Base-by-base conservation (phyloP, 2,113 vertebrate genomes). In the Empidonax traillii region DNA sequence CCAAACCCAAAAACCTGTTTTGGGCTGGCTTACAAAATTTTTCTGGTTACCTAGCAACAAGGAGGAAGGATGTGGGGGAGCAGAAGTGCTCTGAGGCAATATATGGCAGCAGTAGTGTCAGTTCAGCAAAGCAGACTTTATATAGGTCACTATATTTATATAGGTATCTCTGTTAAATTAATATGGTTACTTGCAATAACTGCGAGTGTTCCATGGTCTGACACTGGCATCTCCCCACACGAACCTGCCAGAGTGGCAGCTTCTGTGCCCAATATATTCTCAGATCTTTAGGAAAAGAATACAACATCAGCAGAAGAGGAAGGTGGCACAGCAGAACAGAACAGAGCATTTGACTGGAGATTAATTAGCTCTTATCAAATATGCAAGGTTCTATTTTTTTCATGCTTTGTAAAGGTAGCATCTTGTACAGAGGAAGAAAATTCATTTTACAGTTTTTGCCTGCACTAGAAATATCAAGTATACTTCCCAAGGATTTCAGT, bases 141-240 rank as follows among this genome's bases (percentile, higher is more conserved):
- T 95, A 46, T 73, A 96, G 52, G 85, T 87, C n/a, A 8, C 72
- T 87, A 59, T 24, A 43, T 94, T 97, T 81, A 61, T 95, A 35
- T 22, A 49, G 41, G 28, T 87, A 61, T 23, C 41, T 94, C 82
- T 97, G 82, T 95, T 92, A 96, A 96, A 97, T 94, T 75, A 88
- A 83, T 74, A 44, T 15, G 68, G 18, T 14, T 69, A 44, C 72
- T 62, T 87, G 87, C 77, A 97, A 8, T 79, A 80, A 77, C 95
- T 96, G 76, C 2, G 2, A 68, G 52, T 66, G 66, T 93, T 96
- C 78, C 3, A 1, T 28, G 51, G 25, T 53, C 95, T 96, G 94
- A 71, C 65, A 82, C 66, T 16, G 84, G 31, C 74, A 92, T 90
- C 63, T 83, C 63, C 87, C 93, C 43, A 63, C 25, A 6, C 14